phyloP scores from a whole-genome alignment of 2,113 vertebrate species.

The Pyxicephalus adspersus region DNA sequence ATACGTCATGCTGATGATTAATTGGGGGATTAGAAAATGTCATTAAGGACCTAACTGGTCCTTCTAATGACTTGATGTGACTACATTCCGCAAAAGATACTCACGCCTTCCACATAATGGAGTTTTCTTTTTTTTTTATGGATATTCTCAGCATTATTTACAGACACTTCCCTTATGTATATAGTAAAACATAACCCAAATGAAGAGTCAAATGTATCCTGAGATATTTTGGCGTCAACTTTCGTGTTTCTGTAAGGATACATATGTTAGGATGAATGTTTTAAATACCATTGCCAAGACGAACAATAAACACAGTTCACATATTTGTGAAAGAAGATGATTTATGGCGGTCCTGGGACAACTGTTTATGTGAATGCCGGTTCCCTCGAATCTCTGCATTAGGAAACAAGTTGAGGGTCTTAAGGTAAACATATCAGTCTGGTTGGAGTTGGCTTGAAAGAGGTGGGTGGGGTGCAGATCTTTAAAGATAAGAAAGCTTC shows the following conservation, averaged over 20 bases:
- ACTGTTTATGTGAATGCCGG: conserved; percentile 38
- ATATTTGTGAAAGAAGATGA: conserved; percentile 41
- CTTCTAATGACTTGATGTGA: conserved; percentile 2
- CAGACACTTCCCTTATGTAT: neutral
- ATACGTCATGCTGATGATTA: conserved; percentile 23
- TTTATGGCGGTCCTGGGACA: conserved; percentile 37
- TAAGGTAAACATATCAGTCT: conserved; percentile 46
- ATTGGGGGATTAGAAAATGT: conserved; percentile 37
- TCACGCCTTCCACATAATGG: neutral
- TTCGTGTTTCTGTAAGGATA: conserved; percentile 29
- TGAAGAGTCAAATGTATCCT: neutral
- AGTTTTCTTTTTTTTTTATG: too few species aligned
- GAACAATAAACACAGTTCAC: conserved; percentile 53
- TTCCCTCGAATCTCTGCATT: conserved; percentile 9
- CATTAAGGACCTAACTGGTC: conserved; percentile 11
- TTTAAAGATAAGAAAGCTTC: conserved; percentile 26
- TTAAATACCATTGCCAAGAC: conserved; percentile 46
- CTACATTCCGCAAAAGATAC: conserved; percentile 2
- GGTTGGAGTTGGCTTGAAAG: conserved; percentile 6
- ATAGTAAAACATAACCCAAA: neutral
- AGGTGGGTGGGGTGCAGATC: neutral
- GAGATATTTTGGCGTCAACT: neutral
- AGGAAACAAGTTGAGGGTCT: conserved; percentile 39
- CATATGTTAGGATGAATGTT: conserved; percentile 43
- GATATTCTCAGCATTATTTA: neutral